phyloP scores from a whole-genome alignment of 2,113 vertebrate genomes.

The Daubentonia madagascariensis region DNA sequence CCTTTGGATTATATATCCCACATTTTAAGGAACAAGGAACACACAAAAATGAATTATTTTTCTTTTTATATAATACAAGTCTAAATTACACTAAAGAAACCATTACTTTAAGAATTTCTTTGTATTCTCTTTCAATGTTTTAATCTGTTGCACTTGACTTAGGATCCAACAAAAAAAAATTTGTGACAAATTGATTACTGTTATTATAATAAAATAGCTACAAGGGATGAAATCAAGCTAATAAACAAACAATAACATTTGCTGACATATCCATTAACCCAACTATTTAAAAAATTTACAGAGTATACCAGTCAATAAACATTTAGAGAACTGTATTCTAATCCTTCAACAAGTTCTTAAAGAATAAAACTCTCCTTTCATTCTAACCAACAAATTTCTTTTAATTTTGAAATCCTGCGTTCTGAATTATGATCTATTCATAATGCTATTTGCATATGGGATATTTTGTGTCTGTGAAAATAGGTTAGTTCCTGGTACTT shows the following conservation, averaged over 20 bases:
- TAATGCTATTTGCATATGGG: background rate
- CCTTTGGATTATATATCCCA: background rate
- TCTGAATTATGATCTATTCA: background rate
- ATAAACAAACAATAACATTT: background rate
- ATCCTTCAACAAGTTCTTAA: background rate
- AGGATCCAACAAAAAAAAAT: background rate
- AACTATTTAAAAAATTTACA: background rate
- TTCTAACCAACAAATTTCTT: background rate
- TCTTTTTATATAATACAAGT: background rate
- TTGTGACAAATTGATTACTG: background rate
- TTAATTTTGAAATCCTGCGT: background rate
- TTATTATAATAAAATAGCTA: slow-evolving; percentile 22
- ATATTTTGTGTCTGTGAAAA: background rate
- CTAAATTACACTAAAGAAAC: background rate
- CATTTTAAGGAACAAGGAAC: background rate
- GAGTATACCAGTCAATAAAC: background rate
- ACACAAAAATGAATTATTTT: background rate
- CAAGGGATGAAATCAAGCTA: background rate
- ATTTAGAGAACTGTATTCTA: background rate
- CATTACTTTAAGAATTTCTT: background rate
- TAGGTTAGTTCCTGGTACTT: background rate
- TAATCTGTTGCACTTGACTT: background rate
- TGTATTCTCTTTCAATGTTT: background rate
- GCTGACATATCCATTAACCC: background rate
- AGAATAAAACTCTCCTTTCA: background rate